phyloP scores from a whole-genome alignment of 2,888 invertebrate genomes.

The Fragum sueziense region DNA sequence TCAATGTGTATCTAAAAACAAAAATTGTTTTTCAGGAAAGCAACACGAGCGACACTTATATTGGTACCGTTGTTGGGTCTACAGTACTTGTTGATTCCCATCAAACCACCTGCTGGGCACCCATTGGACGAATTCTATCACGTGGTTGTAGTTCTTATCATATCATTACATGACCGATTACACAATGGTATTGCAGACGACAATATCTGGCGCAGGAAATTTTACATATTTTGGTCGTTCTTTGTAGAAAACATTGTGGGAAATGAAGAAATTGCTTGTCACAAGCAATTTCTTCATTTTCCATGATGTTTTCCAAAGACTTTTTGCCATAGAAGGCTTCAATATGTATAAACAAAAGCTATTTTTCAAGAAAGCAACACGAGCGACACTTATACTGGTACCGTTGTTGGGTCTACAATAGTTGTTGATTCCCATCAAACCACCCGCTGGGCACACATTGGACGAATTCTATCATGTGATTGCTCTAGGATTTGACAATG shows the following conservation, averaged over 20 bases:
- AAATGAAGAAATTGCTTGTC: too few relatives aligned
- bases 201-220: too few relatives aligned
- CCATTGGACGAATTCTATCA: slow-evolving; percentile 86
- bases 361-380: slow-evolving; percentile 86
- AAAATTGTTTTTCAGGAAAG: slow-evolving; percentile 85
- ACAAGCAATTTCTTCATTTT: too few relatives aligned
- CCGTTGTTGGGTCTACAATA: slow-evolving; percentile 96
- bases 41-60: slow-evolving; percentile 91
- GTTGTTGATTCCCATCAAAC: slow-evolving; percentile 93
- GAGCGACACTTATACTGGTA: slow-evolving; percentile 93
- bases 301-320: too few relatives aligned
- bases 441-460: slow-evolving; percentile 83
- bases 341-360: too few relatives aligned
- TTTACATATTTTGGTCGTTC: too few relatives aligned
- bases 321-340: too few relatives aligned
- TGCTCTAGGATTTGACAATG: too few relatives aligned
- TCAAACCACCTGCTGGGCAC: slow-evolving; percentile 87
- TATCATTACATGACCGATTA: slow-evolving; percentile 50
- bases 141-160: slow-evolving; percentile 28
- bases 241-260: too few relatives aligned
- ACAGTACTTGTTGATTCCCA: slow-evolving; percentile 94
- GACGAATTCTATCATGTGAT: slow-evolving; percentile 86
- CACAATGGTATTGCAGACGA: too few relatives aligned
- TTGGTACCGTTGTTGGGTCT: slow-evolving; percentile 95
- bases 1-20: too few relatives aligned